Evolutionary conservation across 1,140 invertebrate genomes (phyloP).

Genomic region (Drosophila punjabiensis): DNA sequence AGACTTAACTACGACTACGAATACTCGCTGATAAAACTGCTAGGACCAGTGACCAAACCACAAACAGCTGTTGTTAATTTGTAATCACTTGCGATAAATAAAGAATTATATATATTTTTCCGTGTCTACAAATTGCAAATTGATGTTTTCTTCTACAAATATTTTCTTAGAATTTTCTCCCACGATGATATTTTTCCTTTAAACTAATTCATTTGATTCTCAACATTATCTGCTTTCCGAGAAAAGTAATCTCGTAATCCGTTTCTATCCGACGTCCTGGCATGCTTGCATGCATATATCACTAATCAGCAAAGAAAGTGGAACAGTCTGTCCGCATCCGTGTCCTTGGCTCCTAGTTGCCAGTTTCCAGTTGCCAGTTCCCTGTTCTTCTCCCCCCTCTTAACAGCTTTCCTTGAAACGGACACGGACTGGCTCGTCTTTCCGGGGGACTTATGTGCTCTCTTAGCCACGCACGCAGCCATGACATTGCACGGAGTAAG

Average conservation of each 20-base stretch:
- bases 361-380: background rate
- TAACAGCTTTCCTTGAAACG: conserved; percentile 15
- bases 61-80: conserved; percentile 9
- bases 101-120: conserved; percentile 18
- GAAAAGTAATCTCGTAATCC: conserved; percentile 22
- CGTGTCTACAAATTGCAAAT: background rate
- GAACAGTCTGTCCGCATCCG: conserved; percentile 29
- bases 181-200: background rate
- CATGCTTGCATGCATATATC: conserved; percentile 34
- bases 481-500: conserved; percentile 52
- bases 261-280: conserved; percentile 9
- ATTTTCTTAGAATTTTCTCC: background rate
- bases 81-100: conserved; percentile 14
- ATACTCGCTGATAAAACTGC: conserved; percentile 52
- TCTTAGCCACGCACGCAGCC: conserved; percentile 69
- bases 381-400: conserved; percentile 12
- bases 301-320: conserved; percentile 46
- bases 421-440: conserved; percentile 52
- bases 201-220: conserved; percentile 16
- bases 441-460: conserved; percentile 61
- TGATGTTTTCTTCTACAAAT: background rate
- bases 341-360: conserved; percentile 25
- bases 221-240: conserved; percentile 7
- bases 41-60: conserved; percentile 17
- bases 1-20: conserved; percentile 44